Conservation (phyloP, 2,888 invertebrate genomes). For the Petrophora chlorosata region DNA sequence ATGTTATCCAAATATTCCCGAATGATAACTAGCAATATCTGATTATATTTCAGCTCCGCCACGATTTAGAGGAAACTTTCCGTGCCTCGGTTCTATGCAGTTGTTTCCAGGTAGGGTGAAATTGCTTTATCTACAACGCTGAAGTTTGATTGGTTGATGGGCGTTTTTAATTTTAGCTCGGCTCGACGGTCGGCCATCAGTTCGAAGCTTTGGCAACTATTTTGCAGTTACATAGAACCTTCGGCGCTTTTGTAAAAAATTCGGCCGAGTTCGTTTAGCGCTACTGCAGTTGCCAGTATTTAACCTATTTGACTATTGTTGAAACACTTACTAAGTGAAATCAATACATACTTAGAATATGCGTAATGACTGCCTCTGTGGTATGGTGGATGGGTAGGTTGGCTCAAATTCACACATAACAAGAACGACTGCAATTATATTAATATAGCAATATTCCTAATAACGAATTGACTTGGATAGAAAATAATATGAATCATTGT, state of each 20-base stretch:
- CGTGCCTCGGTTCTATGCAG: constrained; percentile 11
- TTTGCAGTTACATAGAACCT: not conserved
- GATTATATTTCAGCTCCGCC: constrained; percentile 9
- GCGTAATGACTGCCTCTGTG: too few species aligned
- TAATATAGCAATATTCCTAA: too few species aligned
- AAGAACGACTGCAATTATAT: too few species aligned
- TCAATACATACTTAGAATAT: too few species aligned
- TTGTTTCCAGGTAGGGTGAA: constrained; percentile 10
- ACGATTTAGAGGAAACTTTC: constrained; percentile 8
- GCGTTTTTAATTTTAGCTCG: constrained; percentile 13
- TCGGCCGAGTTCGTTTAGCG: not conserved
- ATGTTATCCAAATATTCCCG: too few species aligned
- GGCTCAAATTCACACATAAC: too few species aligned
- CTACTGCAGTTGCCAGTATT: not conserved
- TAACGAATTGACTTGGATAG: too few species aligned
- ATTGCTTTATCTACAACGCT: constrained; percentile 20
- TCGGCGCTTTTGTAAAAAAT: not conserved
- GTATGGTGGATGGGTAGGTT: too few species aligned
- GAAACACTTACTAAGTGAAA: too few species aligned
- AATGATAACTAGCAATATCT: too few species aligned
- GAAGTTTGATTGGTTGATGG: constrained; percentile 25
- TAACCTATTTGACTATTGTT: not conserved
- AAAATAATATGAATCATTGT: too few species aligned
- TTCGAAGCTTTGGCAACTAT: not conserved
- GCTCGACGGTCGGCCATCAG: not conserved